Conservation (phyloP, 2,113 vertebrate genomes). For the Pterophyllum scalare region DNA sequence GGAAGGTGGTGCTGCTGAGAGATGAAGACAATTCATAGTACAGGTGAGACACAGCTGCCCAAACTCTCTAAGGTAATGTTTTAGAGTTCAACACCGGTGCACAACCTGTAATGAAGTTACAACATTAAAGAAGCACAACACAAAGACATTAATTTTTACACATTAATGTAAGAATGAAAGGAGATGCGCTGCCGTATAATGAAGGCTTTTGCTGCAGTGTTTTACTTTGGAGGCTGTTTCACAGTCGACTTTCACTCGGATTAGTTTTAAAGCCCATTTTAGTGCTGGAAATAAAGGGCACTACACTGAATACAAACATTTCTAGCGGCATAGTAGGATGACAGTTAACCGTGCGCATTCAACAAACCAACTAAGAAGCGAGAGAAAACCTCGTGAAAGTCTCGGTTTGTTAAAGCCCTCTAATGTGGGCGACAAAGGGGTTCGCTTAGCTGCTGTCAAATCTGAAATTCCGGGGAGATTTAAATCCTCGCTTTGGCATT, state of each 20-base stretch:
- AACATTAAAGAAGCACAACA: not conserved
- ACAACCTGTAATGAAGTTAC: not conserved
- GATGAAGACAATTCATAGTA: not conserved
- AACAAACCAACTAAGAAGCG: not conserved
- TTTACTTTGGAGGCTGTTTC: too few relatives aligned
- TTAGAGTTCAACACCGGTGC: not conserved
- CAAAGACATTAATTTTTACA: too few relatives aligned
- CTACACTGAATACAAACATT: not conserved
- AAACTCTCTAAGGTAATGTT: not conserved
- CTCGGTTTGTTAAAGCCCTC: not conserved
- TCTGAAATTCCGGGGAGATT: not conserved
- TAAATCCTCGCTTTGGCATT: not conserved
- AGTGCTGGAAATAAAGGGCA: not conserved
- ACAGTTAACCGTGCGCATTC: not conserved
- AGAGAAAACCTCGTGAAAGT: not conserved
- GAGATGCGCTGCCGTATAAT: too few relatives aligned
- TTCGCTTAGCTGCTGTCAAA: slow-evolving; percentile 10
- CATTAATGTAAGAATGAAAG: too few relatives aligned
- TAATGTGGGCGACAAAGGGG: not conserved
- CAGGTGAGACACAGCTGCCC: not conserved
- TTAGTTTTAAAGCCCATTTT: not conserved
- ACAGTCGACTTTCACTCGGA: not conserved
- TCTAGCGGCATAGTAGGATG: not conserved
- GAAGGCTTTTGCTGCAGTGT: too few relatives aligned
- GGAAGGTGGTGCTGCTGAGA: slow-evolving; percentile 19